phyloP scores from a whole-genome alignment of 2,113 vertebrate species.

The Bagarius yarrelli region DNA sequence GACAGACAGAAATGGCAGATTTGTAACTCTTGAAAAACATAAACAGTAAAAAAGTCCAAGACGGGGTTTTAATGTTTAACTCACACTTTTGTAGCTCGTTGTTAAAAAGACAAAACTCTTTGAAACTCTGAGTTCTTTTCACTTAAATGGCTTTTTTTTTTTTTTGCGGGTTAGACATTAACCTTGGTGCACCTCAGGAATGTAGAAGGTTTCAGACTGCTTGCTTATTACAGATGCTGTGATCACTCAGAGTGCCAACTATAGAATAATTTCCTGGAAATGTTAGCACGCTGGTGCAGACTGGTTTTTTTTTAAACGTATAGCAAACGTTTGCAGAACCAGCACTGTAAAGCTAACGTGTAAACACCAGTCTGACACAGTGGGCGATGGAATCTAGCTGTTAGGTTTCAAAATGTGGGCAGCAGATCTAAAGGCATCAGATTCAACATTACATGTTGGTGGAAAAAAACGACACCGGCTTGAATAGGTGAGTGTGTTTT shows the following conservation, averaged over 20 bases:
- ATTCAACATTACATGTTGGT: not conserved
- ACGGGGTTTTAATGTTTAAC: too few species aligned
- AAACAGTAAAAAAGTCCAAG: too few species aligned
- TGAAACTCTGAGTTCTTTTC: not conserved
- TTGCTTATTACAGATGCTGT: not conserved
- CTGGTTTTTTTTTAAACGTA: not conserved
- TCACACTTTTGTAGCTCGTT: not conserved
- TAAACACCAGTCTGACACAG: constrained; percentile 3
- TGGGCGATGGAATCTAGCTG: not conserved
- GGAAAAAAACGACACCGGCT: not conserved
- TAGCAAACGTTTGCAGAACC: not conserved
- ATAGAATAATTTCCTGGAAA: not conserved
- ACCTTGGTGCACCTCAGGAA: constrained; percentile 3
- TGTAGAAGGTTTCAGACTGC: not conserved
- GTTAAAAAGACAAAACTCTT: not conserved
- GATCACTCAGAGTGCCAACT: too few species aligned
- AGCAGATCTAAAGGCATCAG: not conserved
- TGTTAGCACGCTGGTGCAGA: not conserved
- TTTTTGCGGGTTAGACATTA: not conserved
- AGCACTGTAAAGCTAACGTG: not conserved
- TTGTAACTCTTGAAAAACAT: too few species aligned
- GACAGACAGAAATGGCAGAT: too few species aligned
- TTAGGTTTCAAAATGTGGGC: not conserved
- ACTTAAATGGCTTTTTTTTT: not conserved
- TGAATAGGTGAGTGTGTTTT: not conserved